A percentile compares a stretch with the other conserved stretches of the same genome.
Evolutionary conservation across 2,113 vertebrate genomes (phyloP).

Genomic region (Oreotrochilus melanogaster): DNA sequence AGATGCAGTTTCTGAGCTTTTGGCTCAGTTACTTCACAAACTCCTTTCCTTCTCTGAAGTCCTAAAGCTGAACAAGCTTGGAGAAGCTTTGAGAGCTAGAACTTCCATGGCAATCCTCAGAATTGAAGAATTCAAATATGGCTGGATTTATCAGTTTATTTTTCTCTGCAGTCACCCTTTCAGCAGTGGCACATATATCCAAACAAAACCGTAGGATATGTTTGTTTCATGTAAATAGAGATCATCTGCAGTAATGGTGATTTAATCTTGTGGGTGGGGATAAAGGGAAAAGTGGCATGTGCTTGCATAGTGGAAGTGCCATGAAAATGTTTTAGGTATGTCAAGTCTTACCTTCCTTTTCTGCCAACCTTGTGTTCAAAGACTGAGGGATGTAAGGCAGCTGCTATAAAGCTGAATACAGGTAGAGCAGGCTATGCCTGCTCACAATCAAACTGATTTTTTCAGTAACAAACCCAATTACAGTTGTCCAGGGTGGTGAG

Average conservation of each 20-base stretch:
- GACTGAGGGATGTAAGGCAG: rapidly evolving
- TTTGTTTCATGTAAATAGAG: background rate
- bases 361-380: background rate
- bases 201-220: rapidly evolving
- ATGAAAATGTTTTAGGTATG: background rate
- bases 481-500: background rate
- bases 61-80: background rate
- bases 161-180: background rate
- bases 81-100: background rate
- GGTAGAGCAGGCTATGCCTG: background rate
- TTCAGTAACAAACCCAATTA: background rate
- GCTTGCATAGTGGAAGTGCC: background rate
- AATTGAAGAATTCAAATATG: background rate
- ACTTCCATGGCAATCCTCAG: background rate
- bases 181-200: background rate
- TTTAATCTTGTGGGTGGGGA: background rate
- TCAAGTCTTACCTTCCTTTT: background rate
- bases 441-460: background rate
- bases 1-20: background rate
- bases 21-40: background rate
- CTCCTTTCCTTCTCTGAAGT: background rate
- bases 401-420: background rate
- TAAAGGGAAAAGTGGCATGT: background rate
- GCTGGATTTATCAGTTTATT: background rate
- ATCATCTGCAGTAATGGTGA: background rate